Evolutionary conservation across 2,113 vertebrate species (phyloP).

Genomic region (Catharus fuscescens): DNA sequence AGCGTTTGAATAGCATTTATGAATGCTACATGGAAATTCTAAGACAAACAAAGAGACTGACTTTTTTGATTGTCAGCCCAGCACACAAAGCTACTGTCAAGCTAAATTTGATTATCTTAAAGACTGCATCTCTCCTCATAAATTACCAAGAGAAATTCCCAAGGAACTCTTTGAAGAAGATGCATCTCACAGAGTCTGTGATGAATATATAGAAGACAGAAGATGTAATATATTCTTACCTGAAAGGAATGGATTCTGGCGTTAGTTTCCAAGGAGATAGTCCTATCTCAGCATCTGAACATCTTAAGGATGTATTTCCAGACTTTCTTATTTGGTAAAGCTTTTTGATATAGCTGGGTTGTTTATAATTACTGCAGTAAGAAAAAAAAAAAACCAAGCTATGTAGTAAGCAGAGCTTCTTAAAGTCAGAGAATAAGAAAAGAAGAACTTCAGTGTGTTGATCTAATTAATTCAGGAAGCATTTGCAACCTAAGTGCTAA

Average conservation of each 20-base stretch:
- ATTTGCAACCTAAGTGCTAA: neutral
- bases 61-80: neutral
- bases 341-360: neutral
- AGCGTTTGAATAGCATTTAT: neutral
- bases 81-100: neutral
- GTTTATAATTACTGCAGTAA: neutral
- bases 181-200: neutral
- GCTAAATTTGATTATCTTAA: neutral
- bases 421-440: neutral
- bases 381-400: neutral
- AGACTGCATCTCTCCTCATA: neutral
- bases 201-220: neutral
- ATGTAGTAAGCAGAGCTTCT: neutral
- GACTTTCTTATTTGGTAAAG: neutral
- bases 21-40: neutral
- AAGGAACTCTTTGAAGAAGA: neutral
- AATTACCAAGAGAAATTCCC: neutral
- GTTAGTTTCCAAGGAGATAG: neutral
- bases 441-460: neutral
- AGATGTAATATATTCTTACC: neutral
- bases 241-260: neutral
- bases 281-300: neutral
- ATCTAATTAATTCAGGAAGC: neutral
- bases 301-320: neutral
- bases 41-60: neutral